Evolutionary conservation across 2,797 vertebrate genomes (phyloP), one percentile per base, ranked within the genome.

Genomic region (Antrozous pallidus): DNA sequence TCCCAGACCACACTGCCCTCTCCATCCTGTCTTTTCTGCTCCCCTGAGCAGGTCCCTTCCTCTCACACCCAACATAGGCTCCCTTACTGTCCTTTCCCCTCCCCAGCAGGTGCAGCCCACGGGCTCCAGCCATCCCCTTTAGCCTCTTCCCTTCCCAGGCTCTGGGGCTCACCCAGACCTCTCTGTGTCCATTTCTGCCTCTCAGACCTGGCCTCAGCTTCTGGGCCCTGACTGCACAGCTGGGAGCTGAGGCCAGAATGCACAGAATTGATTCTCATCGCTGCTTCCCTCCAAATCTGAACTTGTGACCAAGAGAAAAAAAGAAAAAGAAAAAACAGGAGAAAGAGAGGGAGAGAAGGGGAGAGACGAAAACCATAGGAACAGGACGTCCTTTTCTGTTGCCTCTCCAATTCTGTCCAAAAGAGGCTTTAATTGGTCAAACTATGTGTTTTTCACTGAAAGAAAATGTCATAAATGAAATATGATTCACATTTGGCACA

Each of bases 341-440:
- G 42, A 16, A 2, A 71, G 40, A 12, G 6, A 63, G 58, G 77
- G 56, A 51, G 49, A 18, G 49, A 18, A 17, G 4, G 6, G 42
- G 58, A 80, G 69, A 79, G 12, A 77, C 5, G 14, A 71, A 90
- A 96, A 0, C 90, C 96, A 75, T 7, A 95, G 84, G 97, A 95
- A 98, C 97, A 96, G 96, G 88, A 94, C 63, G 96, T 96, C 96
- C 96, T 95, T 95, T 91, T 67, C 89, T 49, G 58, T 26, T 97
- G 86, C 95, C 92, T 81, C 26, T 96, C 97, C 96, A 95, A 93
- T 93, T 94, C 95, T 95, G 58, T 87, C 90, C 91, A 95, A 28
- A 90, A 93, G 95, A 97, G 67, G 79, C 98, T 98, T 98, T 97
- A 98, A 97, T 97, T 98, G 98, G 98, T 97, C 97, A 98, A 98